These are phyloP conservation scores for Chironomus tepperi DNA, from an alignment of 1,140 invertebrate genomes.

Conservation along the genomic window DNA sequence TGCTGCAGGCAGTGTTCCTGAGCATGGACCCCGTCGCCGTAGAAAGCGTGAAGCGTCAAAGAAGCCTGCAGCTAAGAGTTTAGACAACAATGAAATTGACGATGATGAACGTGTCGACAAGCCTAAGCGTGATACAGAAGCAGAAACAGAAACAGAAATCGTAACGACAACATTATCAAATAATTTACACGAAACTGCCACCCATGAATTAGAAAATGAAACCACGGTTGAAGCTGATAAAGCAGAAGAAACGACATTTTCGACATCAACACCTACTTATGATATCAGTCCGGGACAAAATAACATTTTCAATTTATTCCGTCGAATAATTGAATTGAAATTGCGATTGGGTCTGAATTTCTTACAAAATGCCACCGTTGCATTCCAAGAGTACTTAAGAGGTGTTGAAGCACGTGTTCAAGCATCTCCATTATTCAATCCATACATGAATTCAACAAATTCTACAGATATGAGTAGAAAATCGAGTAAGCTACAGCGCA, in stretches of 20 bases:
- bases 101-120: not conserved
- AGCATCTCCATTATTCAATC: not conserved
- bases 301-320: conserved; percentile 25
- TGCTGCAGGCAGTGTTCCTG: conserved; percentile 35
- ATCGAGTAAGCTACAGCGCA: not conserved
- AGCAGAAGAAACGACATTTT: not conserved
- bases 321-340: conserved; percentile 27
- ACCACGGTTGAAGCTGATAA: too few species aligned
- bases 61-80: not conserved
- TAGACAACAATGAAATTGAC: conserved; percentile 25
- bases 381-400: conserved; percentile 21
- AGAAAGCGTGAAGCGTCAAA: not conserved
- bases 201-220: not conserved
- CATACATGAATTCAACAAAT: not conserved
- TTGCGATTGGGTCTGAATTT: conserved; percentile 26
- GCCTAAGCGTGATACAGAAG: not conserved
- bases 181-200: not conserved
- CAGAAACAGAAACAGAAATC: not conserved
- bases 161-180: not conserved
- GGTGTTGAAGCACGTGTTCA: conserved; percentile 11
- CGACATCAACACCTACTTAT: conserved; percentile 3
- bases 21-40: conserved; percentile 37
- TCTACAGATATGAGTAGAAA: not conserved
- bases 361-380: conserved; percentile 25
- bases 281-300: not conserved